Evolutionary conservation across 2,113 vertebrate species (phyloP).

Genomic region (Dasyurus viverrinus): DNA sequence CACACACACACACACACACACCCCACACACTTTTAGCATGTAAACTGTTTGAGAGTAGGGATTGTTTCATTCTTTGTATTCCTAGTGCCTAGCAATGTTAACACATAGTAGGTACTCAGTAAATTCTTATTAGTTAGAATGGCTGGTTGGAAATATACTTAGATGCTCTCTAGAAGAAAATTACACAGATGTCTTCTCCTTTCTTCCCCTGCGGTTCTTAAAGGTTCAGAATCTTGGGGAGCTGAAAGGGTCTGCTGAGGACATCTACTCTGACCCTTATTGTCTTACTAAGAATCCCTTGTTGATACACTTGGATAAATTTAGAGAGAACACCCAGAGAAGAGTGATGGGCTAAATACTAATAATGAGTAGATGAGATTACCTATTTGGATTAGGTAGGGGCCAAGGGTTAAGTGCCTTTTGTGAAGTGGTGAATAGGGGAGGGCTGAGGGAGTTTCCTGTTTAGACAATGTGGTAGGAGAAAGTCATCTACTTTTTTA

Average conservation of each 20-base stretch:
- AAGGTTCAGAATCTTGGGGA: background rate
- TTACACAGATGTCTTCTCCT: background rate
- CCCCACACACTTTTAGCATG: background rate
- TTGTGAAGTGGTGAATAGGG: conserved; percentile 13
- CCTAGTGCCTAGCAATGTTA: background rate
- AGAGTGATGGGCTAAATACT: background rate
- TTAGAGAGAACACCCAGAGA: background rate
- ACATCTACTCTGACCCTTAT: background rate
- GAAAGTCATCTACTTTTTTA: background rate
- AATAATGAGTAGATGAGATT: background rate
- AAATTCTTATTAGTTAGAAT: background rate
- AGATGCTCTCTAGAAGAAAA: background rate
- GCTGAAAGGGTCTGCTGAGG: background rate
- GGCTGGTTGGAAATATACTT: background rate
- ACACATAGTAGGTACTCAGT: background rate
- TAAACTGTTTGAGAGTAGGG: background rate
- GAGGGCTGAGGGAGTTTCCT: conserved; percentile 39
- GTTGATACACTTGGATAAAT: background rate
- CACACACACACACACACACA: background rate
- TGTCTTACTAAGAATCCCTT: background rate
- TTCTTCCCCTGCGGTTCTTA: background rate
- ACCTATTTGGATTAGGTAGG: background rate
- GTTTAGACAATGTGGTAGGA: conserved; percentile 30
- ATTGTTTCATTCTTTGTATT: background rate
- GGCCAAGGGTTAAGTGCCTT: conserved; percentile 61